Evolutionary conservation across 2,888 invertebrate genomes (phyloP), one percentile per base, ranked within the genome.

Genomic region (Himalopsyche tibetana): DNA sequence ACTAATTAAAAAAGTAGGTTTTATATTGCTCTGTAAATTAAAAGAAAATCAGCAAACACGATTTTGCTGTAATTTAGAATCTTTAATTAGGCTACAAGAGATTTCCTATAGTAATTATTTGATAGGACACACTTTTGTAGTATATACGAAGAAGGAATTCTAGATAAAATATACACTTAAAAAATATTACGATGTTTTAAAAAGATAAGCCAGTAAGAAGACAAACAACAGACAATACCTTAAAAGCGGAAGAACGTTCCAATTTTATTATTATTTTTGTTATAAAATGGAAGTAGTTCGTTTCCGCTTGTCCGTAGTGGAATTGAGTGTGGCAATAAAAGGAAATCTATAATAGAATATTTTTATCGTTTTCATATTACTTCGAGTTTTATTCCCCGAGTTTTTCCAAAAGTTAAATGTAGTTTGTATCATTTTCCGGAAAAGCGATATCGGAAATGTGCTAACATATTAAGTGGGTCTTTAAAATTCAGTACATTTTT

Each of bases 291-390:
- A 86, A 83, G 87, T 82, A 82, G 82, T 82, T 82, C 80, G 83
- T 85, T 87, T 85, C 85, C 86, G 83, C 55, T 82, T 38, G 82
- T 81, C 83, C 79, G 63, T 81, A 74, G 55, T 82, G 80, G 85
- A 82, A 74, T 63, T 63, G 82, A 85, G 81, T 74, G 83, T 28
- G 80, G 80, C 84, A 86, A 85, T 85, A 86, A 88, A 88, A 86
- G n/a, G 55, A 85, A 88, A 88, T 80, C 86, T 63, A 85, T 85
- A 86, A 88, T 84, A 82, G 84, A 86, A 85, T 86, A 86, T 82
- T 86, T 88, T 86, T 85, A 85, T 85, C 36, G 86, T 86, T 81
- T 86, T 83, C 51, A 79, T 80, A 69, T 83, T 83, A 19, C 56
- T 38, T 56, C n/a, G 55, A 84, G 51, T 82, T 74, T 83, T 86